A percentile compares a stretch with the other conserved stretches of the same genome.
Evolutionary conservation across 2,797 vertebrate genomes (phyloP).

Genomic region (Loris lydekkerianus): DNA sequence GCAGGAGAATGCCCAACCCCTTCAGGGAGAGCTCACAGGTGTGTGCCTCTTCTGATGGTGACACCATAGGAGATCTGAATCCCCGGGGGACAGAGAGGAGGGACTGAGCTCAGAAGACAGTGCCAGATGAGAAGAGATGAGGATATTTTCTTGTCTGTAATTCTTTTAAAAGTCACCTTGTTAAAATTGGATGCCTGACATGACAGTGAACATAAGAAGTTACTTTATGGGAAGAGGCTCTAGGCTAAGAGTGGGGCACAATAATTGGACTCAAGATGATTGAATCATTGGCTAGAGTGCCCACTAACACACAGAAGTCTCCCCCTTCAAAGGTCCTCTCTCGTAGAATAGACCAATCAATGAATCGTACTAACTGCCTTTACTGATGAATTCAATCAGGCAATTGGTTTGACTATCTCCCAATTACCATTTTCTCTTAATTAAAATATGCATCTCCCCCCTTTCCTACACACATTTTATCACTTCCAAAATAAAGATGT

Average conservation of each 20-base stretch:
- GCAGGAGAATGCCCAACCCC: not conserved
- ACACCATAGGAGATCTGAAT: not conserved
- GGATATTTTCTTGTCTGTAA: not conserved
- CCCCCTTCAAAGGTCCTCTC: not conserved
- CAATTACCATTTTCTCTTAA: conserved; percentile 77
- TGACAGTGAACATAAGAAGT: not conserved
- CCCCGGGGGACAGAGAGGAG: not conserved
- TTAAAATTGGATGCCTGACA: not conserved
- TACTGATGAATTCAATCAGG: conserved; percentile 67
- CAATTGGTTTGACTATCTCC: conserved; percentile 61
- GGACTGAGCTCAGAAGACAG: not conserved
- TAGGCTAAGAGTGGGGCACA: not conserved
- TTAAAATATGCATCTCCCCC: conserved; percentile 57
- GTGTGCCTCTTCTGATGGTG: not conserved
- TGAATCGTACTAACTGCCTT: not conserved
- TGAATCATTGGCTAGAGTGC: not conserved
- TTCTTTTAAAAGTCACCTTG: not conserved
- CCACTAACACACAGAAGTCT: not conserved
- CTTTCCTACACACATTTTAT: conserved; percentile 36
- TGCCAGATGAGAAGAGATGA: not conserved
- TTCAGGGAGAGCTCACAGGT: not conserved
- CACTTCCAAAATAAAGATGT: conserved; percentile 64
- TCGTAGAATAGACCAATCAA: not conserved
- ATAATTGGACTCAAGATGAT: not conserved
- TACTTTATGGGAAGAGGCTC: not conserved